Base-by-base conservation (phyloP, 2,113 vertebrate genomes). In the Silurus meridionalis region DNA sequence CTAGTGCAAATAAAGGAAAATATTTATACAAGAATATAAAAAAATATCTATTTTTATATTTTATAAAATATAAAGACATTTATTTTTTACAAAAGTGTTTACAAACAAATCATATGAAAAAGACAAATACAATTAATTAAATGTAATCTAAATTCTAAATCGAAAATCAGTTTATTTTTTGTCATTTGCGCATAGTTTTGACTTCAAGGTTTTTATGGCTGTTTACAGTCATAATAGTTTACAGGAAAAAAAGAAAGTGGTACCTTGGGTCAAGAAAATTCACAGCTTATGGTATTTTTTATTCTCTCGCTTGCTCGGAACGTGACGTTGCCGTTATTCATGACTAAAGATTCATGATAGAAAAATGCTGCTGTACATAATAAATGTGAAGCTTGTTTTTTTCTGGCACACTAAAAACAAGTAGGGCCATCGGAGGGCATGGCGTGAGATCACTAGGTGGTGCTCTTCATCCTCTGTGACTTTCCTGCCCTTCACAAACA, bases 371-470 rank as follows among this genome's bases (percentile, higher is more conserved):
- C n/a, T 55, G 67, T 52, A 53, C 48, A 17, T 28, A 82, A 82
- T 46, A 48, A 72, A 69, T 6, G 23, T 60, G 17, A 46, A 55
- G 48, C 37, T 81, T 58, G 9, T 19, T 66, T 46, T 67, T 37
- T 28, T n/a, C 23, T 57, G 19, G 46, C 17, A 58, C 25, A 69
- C 4, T 58, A 53, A 71, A 69, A 13, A 23, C 78, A 15, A 13
- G 2, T 23, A 52, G 23, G 58, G 58, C 4, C 50, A 17, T 8
- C 10, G 8, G 57, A 14, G 72, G 46, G 37, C 60, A 53, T 19
- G 19, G 19, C 19, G 55, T 80, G 79, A 46, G n/a, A n/a, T 55
- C 87, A 75, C 64, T 88, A 90, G 87, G 85, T 88, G 87, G 87
- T 82, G 78, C 89, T 88, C 81, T 82, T 82, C 71, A 55, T 13